Conservation (phyloP, 2,113 vertebrate species). For the Synodontis membranacea region DNA sequence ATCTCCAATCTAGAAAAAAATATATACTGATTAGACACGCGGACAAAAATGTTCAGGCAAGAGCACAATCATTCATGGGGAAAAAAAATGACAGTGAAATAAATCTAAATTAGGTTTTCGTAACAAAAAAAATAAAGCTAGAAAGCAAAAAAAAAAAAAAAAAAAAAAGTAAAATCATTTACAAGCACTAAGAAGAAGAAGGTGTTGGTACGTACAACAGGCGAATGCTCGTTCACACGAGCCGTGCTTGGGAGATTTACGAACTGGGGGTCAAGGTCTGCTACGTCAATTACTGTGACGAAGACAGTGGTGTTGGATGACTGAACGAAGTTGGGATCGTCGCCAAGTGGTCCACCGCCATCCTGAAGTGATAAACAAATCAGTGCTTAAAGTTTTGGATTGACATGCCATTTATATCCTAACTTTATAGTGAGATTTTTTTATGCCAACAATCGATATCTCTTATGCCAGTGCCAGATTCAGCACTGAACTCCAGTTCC, state of each 20-base stretch:
- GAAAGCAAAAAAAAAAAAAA: background rate
- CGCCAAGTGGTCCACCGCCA: constrained; percentile 52
- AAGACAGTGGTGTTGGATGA: constrained; percentile 65
- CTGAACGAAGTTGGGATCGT: accelerated
- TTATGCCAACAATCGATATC: background rate
- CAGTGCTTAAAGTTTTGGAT: background rate
- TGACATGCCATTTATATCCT: background rate
- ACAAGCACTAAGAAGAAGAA: background rate
- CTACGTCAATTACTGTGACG: constrained; percentile 73
- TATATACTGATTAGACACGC: background rate
- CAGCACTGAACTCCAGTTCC: background rate
- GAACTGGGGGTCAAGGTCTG: constrained; percentile 80
- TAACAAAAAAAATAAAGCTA: background rate
- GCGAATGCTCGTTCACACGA: constrained; percentile 66
- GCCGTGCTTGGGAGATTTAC: constrained; percentile 65
- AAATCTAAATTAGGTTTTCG: background rate
- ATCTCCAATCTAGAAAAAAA: background rate
- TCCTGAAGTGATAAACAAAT: constrained; percentile 68
- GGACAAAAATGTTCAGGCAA: background rate
- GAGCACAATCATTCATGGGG: background rate
- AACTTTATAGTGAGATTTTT: background rate
- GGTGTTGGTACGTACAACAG: constrained; percentile 55
- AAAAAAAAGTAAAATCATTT: background rate
- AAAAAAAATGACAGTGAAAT: background rate
- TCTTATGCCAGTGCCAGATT: background rate